Percentiles rank a stretch among this genome's conserved stretches.
phyloP scores from a whole-genome alignment of 64 coral and sea anemone species.

The Orbicella faveolata region DNA sequence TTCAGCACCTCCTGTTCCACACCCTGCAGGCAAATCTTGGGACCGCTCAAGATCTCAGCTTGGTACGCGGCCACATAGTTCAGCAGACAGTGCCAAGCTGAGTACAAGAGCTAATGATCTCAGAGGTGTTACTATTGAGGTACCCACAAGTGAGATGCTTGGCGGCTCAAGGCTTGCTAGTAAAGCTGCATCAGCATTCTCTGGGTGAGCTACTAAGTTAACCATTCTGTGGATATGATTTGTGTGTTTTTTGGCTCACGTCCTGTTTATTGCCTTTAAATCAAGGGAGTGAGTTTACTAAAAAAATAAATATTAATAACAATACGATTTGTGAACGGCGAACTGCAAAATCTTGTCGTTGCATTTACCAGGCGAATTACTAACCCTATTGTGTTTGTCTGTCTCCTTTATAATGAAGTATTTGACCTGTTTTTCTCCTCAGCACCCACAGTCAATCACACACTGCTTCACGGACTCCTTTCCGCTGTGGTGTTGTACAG shows the following conservation, averaged over 20 bases:
- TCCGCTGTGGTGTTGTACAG: slow-evolving; percentile 90
- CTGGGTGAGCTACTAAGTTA: slow-evolving; percentile 50
- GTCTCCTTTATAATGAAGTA: too few species aligned
- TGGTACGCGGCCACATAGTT: slow-evolving; percentile 44
- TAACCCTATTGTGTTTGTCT: too few species aligned
- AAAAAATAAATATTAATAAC: too few species aligned
- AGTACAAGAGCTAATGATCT: slow-evolving; percentile 9
- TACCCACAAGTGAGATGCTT: slow-evolving; percentile 50
- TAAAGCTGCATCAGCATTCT: slow-evolving; percentile 31
- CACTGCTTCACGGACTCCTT: slow-evolving; percentile 55
- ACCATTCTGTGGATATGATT: neutral
- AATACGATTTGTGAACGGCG: too few species aligned
- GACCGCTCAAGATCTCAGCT: slow-evolving; percentile 24
- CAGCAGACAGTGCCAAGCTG: slow-evolving; percentile 31
- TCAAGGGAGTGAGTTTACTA: too few species aligned
- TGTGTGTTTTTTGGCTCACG: too few species aligned
- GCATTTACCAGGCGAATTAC: too few species aligned
- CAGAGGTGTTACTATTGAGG: slow-evolving; percentile 49
- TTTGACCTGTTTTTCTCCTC: neutral
- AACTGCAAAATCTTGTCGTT: too few species aligned
- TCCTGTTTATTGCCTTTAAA: too few species aligned
- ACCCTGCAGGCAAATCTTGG: slow-evolving; percentile 23
- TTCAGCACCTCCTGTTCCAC: slow-evolving; percentile 82
- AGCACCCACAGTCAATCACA: slow-evolving; percentile 19
- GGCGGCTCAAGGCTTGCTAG: neutral